A percentile compares a stretch with the other conserved stretches of the same genome.
Conservation (phyloP, 2,113 vertebrate species). For the Nerophis lumbriciformis region DNA sequence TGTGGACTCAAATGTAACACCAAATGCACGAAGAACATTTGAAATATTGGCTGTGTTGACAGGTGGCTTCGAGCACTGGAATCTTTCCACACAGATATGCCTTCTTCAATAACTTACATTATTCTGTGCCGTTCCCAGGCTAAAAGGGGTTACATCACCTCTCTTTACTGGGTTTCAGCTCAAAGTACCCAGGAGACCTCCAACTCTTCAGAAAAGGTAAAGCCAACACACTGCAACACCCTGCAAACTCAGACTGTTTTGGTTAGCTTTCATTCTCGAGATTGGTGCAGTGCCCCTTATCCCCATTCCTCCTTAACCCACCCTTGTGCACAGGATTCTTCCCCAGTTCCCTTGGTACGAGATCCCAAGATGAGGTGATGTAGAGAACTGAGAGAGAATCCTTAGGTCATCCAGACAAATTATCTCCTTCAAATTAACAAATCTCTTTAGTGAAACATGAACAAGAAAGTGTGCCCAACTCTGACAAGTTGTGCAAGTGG, state of each 20-base stretch:
- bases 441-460: neutral
- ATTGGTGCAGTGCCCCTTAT: neutral
- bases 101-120: neutral
- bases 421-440: neutral
- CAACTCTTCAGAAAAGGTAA: neutral
- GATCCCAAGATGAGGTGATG: neutral
- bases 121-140: neutral
- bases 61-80: neutral
- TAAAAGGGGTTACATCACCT: slow-evolving; percentile 10
- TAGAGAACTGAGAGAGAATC: neutral
- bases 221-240: neutral
- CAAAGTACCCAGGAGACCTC: neutral
- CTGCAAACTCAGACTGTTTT: neutral
- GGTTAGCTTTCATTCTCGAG: neutral
- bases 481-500: too few relatives aligned
- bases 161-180: slow-evolving; percentile 5
- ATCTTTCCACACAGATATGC: neutral
- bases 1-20: neutral
- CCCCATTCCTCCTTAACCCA: neutral
- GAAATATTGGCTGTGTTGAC: neutral
- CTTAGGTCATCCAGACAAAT: neutral
- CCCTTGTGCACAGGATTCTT: neutral
- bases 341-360: neutral
- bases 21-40: neutral
- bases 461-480: neutral